Evolutionary conservation across 2,113 vertebrate species (phyloP), one percentile per base, ranked within the genome.

Genomic region (Daubentonia madagascariensis): DNA sequence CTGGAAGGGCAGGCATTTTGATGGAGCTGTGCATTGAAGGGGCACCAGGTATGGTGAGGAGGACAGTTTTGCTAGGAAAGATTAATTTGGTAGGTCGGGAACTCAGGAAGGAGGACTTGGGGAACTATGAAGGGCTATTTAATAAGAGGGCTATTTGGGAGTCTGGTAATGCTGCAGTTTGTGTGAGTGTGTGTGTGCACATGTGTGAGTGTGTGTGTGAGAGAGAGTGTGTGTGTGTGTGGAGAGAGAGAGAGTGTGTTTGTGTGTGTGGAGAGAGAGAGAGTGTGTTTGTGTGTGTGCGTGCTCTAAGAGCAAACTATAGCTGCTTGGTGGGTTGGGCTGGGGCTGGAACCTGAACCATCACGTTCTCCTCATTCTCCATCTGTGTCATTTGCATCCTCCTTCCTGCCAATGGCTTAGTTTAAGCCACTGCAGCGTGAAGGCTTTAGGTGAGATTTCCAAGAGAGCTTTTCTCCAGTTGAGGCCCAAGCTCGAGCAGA

Each of bases 111-210:
- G 88, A 79, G 92, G 37, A 10, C 52, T 70, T 76, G n/a, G 45
- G n/a, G 20, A 87, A 59, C 65, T 57, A 32, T 63, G 20, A 79
- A 61, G 57, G 89, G n/a, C n/a, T 13, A 85, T 48, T 68, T 85
- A 94, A 75, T 89, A 94, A 96, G 67, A 87, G 59, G n/a, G 48
- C 20, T 80, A 14, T 50, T 75, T 86, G 54, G 61, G 70, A 84
- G 37, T 76, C 86, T 13, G 35, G 37, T 43, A 57, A 70, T 13
- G 45, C n/a, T n/a, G 28, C 59, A 20, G 0, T 45, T n/a, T n/a
- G 13, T 35, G 4, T 43, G 32, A 45, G 81, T 37, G 23, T 50
- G 48, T 68, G 25, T 63, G 59, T 90, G 87, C 45, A 1, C 59
- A 57, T 63, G 11, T 50, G 45, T 35, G 43, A 48, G 50, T 67